A percentile compares a stretch with the other conserved stretches of the same genome.
phyloP scores from a whole-genome alignment of 2,113 vertebrate genomes.

The Caranx ignobilis region DNA sequence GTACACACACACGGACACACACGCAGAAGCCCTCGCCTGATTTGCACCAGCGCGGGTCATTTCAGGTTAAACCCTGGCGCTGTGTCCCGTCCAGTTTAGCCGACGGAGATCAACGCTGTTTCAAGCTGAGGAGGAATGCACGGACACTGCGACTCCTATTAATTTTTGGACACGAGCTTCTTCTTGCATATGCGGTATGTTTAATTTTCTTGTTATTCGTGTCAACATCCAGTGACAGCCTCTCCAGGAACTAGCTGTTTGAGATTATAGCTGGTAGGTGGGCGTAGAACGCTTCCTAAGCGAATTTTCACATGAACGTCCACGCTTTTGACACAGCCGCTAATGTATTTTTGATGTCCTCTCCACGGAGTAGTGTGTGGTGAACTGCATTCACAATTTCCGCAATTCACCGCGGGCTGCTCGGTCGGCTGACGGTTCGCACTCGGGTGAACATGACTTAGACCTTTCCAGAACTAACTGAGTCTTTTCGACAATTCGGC shows the following conservation, averaged over 20 bases:
- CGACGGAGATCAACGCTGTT: conserved; percentile 63
- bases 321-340: conserved; percentile 11
- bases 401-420: conserved; percentile 12
- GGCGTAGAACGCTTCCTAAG: background rate
- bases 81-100: conserved; percentile 60
- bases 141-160: conserved; percentile 52
- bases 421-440: background rate
- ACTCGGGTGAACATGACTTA: conserved; percentile 1
- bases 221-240: conserved; percentile 53
- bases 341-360: conserved; percentile 23
- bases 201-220: conserved; percentile 22
- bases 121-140: conserved; percentile 71
- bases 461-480: background rate
- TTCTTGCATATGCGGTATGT: conserved; percentile 73
- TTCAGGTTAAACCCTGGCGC: conserved; percentile 77
- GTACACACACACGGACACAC: conserved; percentile 6
- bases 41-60: conserved; percentile 76
- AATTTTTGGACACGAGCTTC: conserved; percentile 59
- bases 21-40: conserved; percentile 52
- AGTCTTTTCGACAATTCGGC: conserved; percentile 23
- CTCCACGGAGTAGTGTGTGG: background rate
- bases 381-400: conserved; percentile 32
- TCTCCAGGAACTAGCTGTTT: conserved; percentile 11
- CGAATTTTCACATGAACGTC: conserved; percentile 22
- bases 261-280: conserved; percentile 17